A percentile compares a stretch with the other conserved stretches of the same genome.
Conservation (phyloP, 2,888 invertebrate species). For the Isoperla grammatica region DNA sequence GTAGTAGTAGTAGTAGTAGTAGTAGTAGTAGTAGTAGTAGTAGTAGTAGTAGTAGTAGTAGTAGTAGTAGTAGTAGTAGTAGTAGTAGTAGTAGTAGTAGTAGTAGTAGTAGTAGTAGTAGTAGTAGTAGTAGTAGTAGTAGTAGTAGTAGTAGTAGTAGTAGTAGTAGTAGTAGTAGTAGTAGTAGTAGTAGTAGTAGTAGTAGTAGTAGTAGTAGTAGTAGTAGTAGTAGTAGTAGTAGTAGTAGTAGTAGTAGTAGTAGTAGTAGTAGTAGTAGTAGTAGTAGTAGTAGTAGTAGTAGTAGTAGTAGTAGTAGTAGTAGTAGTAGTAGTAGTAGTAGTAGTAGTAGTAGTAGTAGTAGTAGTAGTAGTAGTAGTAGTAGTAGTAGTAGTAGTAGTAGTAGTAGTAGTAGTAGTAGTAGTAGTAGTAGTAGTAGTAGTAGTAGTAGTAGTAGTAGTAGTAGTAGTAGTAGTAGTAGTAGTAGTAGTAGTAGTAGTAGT, state of each 20-base stretch:
- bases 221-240: slow-evolving; percentile 8
- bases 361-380: slow-evolving; percentile 1
- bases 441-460: not conserved
- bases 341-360: slow-evolving; percentile 3
- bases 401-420: slow-evolving; percentile 3
- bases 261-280: slow-evolving; percentile 4
- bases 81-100: not conserved
- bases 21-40: slow-evolving; percentile 13
- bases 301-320: slow-evolving; percentile 6
- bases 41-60: slow-evolving; percentile 15
- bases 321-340: not conserved
- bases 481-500: slow-evolving; percentile 4
- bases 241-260: not conserved
- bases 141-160: slow-evolving; percentile 1
- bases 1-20: slow-evolving; percentile 13
- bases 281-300: slow-evolving; percentile 11
- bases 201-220: slow-evolving; percentile 5
- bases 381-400: not conserved
- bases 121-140: not conserved
- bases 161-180: slow-evolving; percentile 6
- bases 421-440: not conserved
- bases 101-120: not conserved
- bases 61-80: slow-evolving; percentile 8
- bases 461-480: not conserved
- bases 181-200: slow-evolving; percentile 10